Evolutionary conservation across 2,797 vertebrate genomes (phyloP).

Genomic region (Distichodus sexfasciatus): DNA sequence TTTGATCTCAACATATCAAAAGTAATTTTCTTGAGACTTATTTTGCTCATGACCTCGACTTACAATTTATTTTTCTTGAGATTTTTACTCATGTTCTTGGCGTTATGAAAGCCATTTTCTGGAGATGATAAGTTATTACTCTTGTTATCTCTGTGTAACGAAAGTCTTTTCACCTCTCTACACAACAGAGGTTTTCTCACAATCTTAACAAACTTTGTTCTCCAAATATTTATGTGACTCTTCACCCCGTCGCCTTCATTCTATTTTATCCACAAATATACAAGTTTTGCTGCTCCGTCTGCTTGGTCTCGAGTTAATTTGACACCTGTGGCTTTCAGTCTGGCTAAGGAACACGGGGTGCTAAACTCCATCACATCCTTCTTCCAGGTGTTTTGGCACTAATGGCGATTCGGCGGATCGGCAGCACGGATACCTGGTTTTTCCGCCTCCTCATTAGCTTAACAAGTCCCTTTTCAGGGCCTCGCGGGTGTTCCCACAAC

Average conservation of each 20-base stretch:
- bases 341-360: constrained; percentile 10
- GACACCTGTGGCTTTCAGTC: constrained; percentile 59
- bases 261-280: constrained; percentile 28
- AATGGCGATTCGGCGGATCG: constrained; percentile 46
- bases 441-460: constrained; percentile 68
- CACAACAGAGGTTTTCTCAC: too few species aligned
- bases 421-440: constrained; percentile 50
- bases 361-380: constrained; percentile 5
- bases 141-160: too few species aligned
- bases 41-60: too few species aligned
- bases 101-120: too few species aligned
- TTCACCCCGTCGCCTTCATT: constrained; percentile 36
- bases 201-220: too few species aligned
- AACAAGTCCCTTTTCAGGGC: constrained; percentile 71
- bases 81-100: too few species aligned
- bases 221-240: constrained; percentile 47
- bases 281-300: constrained; percentile 51
- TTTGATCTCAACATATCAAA: too few species aligned
- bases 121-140: too few species aligned
- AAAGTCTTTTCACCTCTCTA: too few species aligned
- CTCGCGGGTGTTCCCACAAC: constrained; percentile 63
- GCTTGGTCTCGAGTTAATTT: constrained; percentile 58
- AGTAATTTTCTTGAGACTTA: too few species aligned
- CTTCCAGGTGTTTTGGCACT: constrained; percentile 53
- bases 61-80: too few species aligned